Evolutionary conservation across 2,113 vertebrate genomes (phyloP), one percentile per base, ranked within the genome.

Genomic region (Tinamus guttatus): DNA sequence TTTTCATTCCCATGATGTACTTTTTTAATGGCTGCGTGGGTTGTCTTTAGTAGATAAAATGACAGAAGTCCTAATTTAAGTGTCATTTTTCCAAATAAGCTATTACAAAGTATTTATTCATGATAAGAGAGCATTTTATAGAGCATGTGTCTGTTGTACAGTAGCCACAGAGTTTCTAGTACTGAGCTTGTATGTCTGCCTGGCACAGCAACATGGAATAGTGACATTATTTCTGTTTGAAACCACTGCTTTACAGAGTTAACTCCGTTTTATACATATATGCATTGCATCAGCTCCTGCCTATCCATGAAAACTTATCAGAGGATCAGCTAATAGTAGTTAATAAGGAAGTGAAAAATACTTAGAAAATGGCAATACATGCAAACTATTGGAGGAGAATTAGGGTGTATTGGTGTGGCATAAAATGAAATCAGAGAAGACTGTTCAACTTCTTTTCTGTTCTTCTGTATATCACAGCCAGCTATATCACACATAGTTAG

Each of bases 31-130:
- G 62, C 36, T 69, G 20, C 41, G 13, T 77, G 22, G 49, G 68
- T 17, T 28, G 9, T 56, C 0, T 0, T 27, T 40, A 56, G 38
- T 41, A 73, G 38, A 58, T 82, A 20, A 70, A 69, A 47, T 14
- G 4, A 22, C 30, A 34, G 32, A 63, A 91, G 38, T 82, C n/a
- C 36, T 80, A 49, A 67, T 43, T 8, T 34, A n/a, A 24, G 13
- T 65, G 34, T 68, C 7, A 19, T 58, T 79, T 56, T 85, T 73
- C 22, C 59, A 60, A 58, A 82, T 1, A 9, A 64, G 12, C n/a
- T 81, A 1, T 63, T 56, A 41, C 56, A 64, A 43, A 13, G 30
- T 36, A n/a, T 51, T 67, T 36, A 36, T 54, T 67, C 27, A 63
- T 0, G 0, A 36, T 58, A 5, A 59, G 45, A 77, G 56, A 81